phyloP scores from a whole-genome alignment of 2,797 vertebrate genomes.

The Arnoldichthys spilopterus region DNA sequence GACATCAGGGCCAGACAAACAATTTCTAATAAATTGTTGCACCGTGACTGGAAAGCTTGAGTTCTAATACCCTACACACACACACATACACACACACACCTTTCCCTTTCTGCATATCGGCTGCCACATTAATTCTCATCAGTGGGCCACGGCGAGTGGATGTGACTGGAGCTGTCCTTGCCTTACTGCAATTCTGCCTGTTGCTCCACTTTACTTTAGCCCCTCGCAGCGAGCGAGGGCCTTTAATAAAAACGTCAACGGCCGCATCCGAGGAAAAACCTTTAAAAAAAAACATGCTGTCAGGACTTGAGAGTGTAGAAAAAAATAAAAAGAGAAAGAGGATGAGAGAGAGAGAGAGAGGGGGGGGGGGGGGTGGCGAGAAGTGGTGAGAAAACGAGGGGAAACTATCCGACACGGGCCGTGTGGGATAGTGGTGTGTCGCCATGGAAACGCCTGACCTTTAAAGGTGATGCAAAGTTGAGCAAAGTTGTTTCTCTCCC shows the following conservation, averaged over 20 bases:
- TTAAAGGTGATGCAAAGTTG: constrained; percentile 77
- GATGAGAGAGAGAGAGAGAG: constrained; percentile 23
- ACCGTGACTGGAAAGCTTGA: constrained; percentile 70
- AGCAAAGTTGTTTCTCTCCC: constrained; percentile 80
- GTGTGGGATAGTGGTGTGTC: constrained; percentile 53
- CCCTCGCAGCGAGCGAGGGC: constrained; percentile 47
- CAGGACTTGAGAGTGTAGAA: constrained; percentile 31
- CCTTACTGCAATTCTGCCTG: constrained; percentile 48
- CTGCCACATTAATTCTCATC: constrained; percentile 72
- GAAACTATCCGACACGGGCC: constrained; percentile 40
- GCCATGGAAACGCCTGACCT: constrained; percentile 75
- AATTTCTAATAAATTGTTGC: constrained; percentile 77
- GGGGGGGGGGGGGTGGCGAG: constrained; percentile 6
- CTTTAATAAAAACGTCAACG: constrained; percentile 74
- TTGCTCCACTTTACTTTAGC: constrained; percentile 51
- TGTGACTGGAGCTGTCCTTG: constrained; percentile 60
- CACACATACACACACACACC: background rate
- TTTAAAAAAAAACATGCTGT: constrained; percentile 60
- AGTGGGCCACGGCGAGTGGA: constrained; percentile 54
- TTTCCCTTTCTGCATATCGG: constrained; percentile 57
- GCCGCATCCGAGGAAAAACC: constrained; percentile 65
- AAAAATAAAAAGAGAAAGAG: constrained; percentile 24
- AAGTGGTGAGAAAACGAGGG: constrained; percentile 37
- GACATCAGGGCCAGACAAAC: constrained; percentile 78
- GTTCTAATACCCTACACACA: constrained; percentile 49